These are phyloP conservation scores for Ernsta delagoae DNA, from an alignment of 2,888 invertebrate species.

Conservation along the genomic window DNA sequence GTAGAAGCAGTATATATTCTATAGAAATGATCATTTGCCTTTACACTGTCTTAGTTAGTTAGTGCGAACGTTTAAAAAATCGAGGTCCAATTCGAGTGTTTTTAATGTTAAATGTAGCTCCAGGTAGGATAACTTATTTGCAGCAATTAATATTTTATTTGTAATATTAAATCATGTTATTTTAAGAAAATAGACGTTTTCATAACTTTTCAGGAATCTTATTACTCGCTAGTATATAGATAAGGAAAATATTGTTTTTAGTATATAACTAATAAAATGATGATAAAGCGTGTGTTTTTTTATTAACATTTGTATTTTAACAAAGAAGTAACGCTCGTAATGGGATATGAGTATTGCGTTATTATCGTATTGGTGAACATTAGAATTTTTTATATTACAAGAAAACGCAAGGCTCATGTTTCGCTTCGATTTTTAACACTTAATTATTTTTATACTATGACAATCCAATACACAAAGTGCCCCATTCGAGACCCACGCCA, in stretches of 20 bases:
- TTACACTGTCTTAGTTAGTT: slow-evolving; percentile 64
- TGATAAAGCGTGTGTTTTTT: slow-evolving; percentile 60
- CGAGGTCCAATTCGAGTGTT: slow-evolving; percentile 82
- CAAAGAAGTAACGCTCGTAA: not conserved
- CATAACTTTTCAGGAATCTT: slow-evolving; percentile 75
- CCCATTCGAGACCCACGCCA: slow-evolving; percentile 80
- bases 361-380: too few relatives aligned
- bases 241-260: slow-evolving; percentile 81
- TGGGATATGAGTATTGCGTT: not conserved
- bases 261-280: slow-evolving; percentile 77
- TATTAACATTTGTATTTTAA: slow-evolving; percentile 40
- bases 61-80: slow-evolving; percentile 79
- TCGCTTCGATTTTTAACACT: slow-evolving; percentile 27
- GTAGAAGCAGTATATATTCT: slow-evolving; percentile 38
- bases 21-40: slow-evolving; percentile 50
- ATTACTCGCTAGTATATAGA: slow-evolving; percentile 81
- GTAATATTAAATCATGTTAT: slow-evolving; percentile 77
- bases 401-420: not conserved
- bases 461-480: slow-evolving; percentile 63
- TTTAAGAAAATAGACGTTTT: slow-evolving; percentile 73
- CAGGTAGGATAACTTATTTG: slow-evolving; percentile 62
- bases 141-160: slow-evolving; percentile 68
- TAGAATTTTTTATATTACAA: too few relatives aligned
- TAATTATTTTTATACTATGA: slow-evolving; percentile 42
- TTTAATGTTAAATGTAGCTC: slow-evolving; percentile 68